Base-by-base conservation (phyloP, 1,140 invertebrate species). In the Philopotamus ludificatus region DNA sequence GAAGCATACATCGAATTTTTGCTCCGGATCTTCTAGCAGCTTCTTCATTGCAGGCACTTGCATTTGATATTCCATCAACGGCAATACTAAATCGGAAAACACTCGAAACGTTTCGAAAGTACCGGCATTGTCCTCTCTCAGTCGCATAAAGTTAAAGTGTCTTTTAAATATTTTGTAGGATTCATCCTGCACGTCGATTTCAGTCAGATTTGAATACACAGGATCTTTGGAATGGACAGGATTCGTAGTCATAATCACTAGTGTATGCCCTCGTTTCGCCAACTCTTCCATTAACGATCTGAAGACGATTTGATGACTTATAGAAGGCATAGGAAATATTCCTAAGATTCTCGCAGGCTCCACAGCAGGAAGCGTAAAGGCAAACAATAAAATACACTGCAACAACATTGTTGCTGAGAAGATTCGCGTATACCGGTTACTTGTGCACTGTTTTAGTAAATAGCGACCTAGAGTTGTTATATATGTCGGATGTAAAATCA, bases 251-350 rank as follows among this genome's bases (percentile, higher is more conserved):
- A 78, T 66, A 0, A 76, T 70, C 1, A 76, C 74, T 0, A 84
- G 71, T 62, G 81, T 73, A 70, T 85, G 83, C 9, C 82, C 83
- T 47, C 75, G 71, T 26, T 73, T 76, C 0, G 73, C 74, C 22
- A 85, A 70, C 49, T 76, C 78, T 61, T 74, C 72, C 10, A 75
- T 75, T 1, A 84, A 20, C 12, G 78, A 73, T 58, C 76, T 70
- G 60, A 78, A 83, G 0, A 83, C 77, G 2, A 83, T 71, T 73
- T 84, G 83, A 71, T 87, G 85, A 66, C 84, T 86, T 49, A 80
- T 76, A 0, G 81, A 81, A 0, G 82, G 74, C 8, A 73, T 74
- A 2, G 82, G 74, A 45, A 82, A 73, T 0, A 83, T 70, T 1
- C 74, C 79, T 15, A 87, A 70, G 59, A 87, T 86, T 57, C 20